Evolutionary conservation across 2,797 vertebrate species (phyloP).

Genomic region (Bufotes viridis): DNA sequence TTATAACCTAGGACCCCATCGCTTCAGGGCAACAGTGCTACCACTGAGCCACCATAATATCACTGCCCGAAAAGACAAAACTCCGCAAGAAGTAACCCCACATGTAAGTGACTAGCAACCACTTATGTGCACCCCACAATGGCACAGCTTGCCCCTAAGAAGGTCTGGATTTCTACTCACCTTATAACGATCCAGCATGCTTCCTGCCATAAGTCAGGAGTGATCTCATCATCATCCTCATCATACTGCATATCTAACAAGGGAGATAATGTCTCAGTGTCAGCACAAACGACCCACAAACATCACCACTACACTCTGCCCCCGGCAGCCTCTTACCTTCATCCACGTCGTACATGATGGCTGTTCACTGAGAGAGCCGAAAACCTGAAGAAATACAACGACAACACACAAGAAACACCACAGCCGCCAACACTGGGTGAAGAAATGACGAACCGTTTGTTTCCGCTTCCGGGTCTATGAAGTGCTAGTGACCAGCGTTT

Average conservation of each 20-base stretch:
- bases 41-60: too few species aligned
- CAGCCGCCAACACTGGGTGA: neutral
- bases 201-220: slow-evolving; percentile 97
- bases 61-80: too few species aligned
- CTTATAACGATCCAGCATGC: slow-evolving; percentile 99
- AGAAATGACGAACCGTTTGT: too few species aligned
- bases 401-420: too few species aligned
- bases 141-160: too few species aligned
- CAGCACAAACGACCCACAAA: neutral
- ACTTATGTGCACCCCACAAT: too few species aligned
- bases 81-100: too few species aligned
- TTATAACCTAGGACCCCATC: too few species aligned
- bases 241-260: slow-evolving; percentile 93
- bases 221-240: slow-evolving; percentile 98
- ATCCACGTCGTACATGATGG: slow-evolving; percentile 29
- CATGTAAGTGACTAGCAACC: too few species aligned
- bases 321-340: neutral
- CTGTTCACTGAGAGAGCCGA: neutral
- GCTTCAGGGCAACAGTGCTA: too few species aligned
- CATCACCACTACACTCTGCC: neutral
- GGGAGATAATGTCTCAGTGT: slow-evolving; percentile 1
- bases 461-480: slow-evolving; percentile 18
- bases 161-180: slow-evolving; percentile 69
- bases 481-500: neutral
- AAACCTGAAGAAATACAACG: neutral